Evolutionary conservation across 2,888 invertebrate species (phyloP).

Genomic region (Apodemia mormo): DNA sequence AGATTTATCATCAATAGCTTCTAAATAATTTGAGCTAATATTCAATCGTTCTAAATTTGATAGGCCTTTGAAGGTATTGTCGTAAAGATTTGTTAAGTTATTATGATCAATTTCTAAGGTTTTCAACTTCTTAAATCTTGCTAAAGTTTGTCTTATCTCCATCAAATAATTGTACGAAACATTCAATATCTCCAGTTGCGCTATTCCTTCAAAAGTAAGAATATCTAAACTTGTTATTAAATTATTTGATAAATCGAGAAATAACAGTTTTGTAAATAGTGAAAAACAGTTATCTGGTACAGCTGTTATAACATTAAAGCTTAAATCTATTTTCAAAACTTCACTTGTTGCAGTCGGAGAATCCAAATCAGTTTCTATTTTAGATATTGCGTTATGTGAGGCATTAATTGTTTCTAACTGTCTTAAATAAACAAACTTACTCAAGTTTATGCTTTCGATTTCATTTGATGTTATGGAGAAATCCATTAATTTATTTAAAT

Average conservation of each 20-base stretch:
- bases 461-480: not conserved
- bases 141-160: not conserved
- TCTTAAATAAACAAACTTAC: not conserved
- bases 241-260: slow-evolving; percentile 2
- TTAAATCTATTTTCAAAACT: not conserved
- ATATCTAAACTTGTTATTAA: not conserved
- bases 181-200: not conserved
- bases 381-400: not conserved
- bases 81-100: not conserved
- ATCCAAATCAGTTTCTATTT: not conserved
- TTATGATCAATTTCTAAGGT: not conserved
- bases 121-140: not conserved
- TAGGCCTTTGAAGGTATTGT: not conserved
- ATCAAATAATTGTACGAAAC: not conserved
- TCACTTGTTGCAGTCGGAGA: not conserved
- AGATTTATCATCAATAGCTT: not conserved
- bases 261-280: not conserved
- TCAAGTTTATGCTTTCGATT: not conserved
- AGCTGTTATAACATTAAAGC: not conserved
- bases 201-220: not conserved
- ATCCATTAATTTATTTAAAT: not conserved
- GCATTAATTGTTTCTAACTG: not conserved
- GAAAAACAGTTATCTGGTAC: not conserved
- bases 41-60: not conserved
- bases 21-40: not conserved